Base-by-base conservation (phyloP, 1,140 invertebrate species). In the Aphaenogaster ashmeadi region DNA sequence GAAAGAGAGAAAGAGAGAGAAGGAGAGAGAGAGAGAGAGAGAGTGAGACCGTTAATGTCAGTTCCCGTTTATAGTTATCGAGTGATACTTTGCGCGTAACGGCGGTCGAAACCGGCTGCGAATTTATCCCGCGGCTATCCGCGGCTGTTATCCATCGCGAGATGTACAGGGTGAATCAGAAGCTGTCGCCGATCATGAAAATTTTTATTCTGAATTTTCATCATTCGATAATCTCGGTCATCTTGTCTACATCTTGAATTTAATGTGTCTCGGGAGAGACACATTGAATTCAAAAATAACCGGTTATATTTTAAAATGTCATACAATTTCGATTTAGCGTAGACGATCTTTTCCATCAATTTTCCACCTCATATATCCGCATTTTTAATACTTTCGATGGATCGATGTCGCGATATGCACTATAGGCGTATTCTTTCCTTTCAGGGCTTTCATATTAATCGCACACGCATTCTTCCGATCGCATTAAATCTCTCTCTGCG, bases 61-160 rank as follows among this genome's bases (percentile, higher is more conserved):
- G 11, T 38, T 87, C 11, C 86, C 33, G 78, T 91, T 87, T 79
- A 33, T 44, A 78, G 38, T 56, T 86, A 81, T 38, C 77, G 62
- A 80, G 33, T 80, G 44, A 69, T 52, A 80, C 13, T 80, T 64
- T 52, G 27, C 21, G 8, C 44, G 21, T 66, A 36, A 80, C 60
- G 44, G 60, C 13, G 44, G n/a, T 80, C 33, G 62, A 80, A 67
- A 80, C 33, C 77, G 47, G 13, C 33, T 69, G n/a, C 33, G 47
- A 69, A 52, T 80, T 80, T 69, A 52, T 80, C 44, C 44, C 44
- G 11, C 41, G 15, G 11, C 15, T n/a, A 4, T 79, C 6, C 18
- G 2, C 58, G 27, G 27, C 41, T 78, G 75, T 21, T 62, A 33
- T 44, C 11, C 33, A 4, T 33, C 77, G 44, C 18, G 33, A 67